Evolutionary conservation across 2,113 vertebrate genomes (phyloP).

Genomic region (Microcebus murinus): DNA sequence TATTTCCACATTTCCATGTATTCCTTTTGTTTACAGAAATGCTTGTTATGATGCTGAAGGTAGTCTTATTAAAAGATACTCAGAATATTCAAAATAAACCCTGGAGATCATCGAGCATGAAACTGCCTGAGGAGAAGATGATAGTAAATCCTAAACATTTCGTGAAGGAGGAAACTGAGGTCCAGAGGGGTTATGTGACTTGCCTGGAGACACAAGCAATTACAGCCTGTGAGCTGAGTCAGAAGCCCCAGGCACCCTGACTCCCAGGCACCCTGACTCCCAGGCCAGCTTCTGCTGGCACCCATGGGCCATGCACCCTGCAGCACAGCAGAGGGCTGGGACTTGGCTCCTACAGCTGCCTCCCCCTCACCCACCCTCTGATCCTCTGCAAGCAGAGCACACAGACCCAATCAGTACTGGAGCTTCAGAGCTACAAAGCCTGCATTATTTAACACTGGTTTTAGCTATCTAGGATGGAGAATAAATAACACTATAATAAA

Average conservation of each 20-base stretch:
- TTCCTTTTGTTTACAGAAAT: slow-evolving; percentile 27
- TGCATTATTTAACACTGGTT: slow-evolving; percentile 80
- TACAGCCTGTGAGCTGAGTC: neutral
- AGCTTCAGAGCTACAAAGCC: slow-evolving; percentile 70
- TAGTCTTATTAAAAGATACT: neutral
- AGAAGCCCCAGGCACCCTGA: slow-evolving; percentile 30
- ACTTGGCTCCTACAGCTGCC: slow-evolving; percentile 24
- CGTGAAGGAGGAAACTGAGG: slow-evolving; percentile 35
- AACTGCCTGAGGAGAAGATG: slow-evolving; percentile 37
- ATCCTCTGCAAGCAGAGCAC: slow-evolving; percentile 64
- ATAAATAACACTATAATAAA: slow-evolving; percentile 81
- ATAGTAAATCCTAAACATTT: slow-evolving; percentile 56
- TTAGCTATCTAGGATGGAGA: slow-evolving; percentile 76
- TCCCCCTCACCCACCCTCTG: neutral
- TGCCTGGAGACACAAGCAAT: slow-evolving; percentile 36
- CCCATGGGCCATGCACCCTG: neutral
- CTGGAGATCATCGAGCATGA: slow-evolving; percentile 30
- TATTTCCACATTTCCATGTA: neutral
- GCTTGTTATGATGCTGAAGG: neutral
- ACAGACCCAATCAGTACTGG: slow-evolving; percentile 65
- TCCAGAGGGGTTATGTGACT: neutral
- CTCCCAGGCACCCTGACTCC: neutral
- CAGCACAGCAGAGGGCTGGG: slow-evolving; percentile 23
- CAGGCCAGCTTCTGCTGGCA: neutral
- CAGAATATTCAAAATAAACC: slow-evolving; percentile 41